Conservation (phyloP, 2,888 invertebrate genomes). For the Pristionchus japonicus region DNA sequence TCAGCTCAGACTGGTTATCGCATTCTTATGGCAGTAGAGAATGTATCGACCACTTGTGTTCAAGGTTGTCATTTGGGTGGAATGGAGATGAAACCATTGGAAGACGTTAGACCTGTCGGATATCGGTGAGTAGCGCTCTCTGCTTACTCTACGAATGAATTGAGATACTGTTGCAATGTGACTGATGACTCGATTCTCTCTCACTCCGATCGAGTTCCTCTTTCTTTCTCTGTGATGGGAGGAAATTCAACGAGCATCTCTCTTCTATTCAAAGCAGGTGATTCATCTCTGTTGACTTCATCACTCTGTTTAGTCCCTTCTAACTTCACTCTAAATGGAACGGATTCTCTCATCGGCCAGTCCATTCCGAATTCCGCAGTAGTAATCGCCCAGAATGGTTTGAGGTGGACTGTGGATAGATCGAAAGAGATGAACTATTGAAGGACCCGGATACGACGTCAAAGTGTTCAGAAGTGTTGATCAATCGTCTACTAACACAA, state of each 20-base stretch:
- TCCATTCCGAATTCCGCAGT: not conserved
- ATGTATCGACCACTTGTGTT: not conserved
- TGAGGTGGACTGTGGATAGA: not conserved
- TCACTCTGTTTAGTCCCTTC: not conserved
- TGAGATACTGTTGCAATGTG: slow-evolving; percentile 13
- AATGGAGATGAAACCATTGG: not conserved
- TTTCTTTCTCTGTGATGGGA: not conserved
- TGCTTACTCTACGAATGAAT: not conserved
- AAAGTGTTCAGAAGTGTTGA: slow-evolving; percentile 1
- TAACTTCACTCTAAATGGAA: not conserved
- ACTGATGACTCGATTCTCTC: slow-evolving; percentile 18
- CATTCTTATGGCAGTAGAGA: not conserved
- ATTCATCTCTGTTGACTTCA: not conserved
- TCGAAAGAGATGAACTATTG: not conserved
- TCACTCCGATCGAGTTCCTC: not conserved
- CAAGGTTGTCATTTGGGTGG: slow-evolving; percentile 16
- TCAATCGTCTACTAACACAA: not conserved
- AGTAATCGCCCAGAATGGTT: not conserved
- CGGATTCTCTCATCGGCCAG: not conserved
- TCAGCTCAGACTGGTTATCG: not conserved
- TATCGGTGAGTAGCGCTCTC: not conserved
- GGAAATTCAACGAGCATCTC: not conserved
- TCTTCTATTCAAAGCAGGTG: slow-evolving; percentile 32
- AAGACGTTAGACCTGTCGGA: not conserved
- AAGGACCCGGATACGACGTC: not conserved